phyloP scores from a whole-genome alignment of 2,797 vertebrate genomes.

The Dermochelys coriacea region DNA sequence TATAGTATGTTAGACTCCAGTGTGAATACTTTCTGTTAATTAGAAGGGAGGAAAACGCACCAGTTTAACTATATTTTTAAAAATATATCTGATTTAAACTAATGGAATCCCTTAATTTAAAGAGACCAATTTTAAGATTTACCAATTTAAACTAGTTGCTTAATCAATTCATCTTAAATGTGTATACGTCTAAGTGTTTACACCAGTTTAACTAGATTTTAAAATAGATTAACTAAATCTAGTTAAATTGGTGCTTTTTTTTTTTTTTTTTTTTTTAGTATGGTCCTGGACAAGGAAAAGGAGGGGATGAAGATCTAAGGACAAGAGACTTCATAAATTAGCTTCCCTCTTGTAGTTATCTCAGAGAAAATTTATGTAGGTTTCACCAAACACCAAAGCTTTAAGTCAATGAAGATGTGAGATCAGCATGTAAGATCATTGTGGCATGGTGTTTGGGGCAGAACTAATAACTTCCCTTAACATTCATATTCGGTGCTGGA shows the following conservation, averaged over 20 bases:
- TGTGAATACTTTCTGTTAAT: not conserved
- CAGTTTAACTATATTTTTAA: not conserved
- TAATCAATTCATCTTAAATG: not conserved
- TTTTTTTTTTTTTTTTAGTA: not conserved
- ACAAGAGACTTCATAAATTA: not conserved
- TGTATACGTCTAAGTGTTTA: not conserved
- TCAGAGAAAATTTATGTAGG: not conserved
- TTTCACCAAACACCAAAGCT: not conserved
- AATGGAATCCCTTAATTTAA: not conserved
- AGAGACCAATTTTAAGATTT: not conserved
- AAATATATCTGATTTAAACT: not conserved
- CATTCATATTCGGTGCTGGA: fast-evolving
- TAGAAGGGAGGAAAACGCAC: not conserved
- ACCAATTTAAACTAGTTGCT: not conserved
- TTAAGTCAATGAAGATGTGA: not conserved
- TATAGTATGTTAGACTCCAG: not conserved
- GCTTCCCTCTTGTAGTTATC: not conserved
- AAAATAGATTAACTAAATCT: not conserved
- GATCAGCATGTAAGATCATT: not conserved
- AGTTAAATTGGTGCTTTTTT: not conserved
- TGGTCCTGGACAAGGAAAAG: not conserved
- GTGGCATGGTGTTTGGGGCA: not conserved
- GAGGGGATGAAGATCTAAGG: not conserved
- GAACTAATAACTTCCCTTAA: not conserved
- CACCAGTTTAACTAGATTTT: not conserved